These are phyloP conservation scores for Planococcus citri DNA, from an alignment of 1,140 invertebrate genomes.

Conservation along the genomic window DNA sequence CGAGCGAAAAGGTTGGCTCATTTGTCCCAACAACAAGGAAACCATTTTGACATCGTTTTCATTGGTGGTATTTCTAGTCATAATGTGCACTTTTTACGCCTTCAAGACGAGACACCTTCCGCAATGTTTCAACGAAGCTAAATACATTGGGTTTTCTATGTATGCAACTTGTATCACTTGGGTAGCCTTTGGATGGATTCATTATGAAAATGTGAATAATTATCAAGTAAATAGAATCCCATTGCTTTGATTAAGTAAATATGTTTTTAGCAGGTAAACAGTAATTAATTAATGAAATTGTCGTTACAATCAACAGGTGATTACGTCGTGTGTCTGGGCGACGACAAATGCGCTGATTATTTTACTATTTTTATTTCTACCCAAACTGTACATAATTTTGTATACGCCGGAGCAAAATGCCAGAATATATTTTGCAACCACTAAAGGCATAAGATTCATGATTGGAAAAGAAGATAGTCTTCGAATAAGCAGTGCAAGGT, in stretches of 20 bases:
- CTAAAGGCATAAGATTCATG: slow-evolving; percentile 64
- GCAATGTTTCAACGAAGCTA: slow-evolving; percentile 78
- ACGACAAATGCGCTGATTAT: background rate
- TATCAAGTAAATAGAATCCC: too few relatives aligned
- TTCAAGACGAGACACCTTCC: slow-evolving; percentile 75
- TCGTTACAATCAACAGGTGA: background rate
- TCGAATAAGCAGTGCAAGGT: too few relatives aligned
- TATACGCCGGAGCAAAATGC: slow-evolving; percentile 65
- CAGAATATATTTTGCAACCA: slow-evolving; percentile 60
- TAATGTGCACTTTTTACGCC: slow-evolving; percentile 70
- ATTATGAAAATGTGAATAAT: slow-evolving; percentile 61
- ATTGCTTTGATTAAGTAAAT: too few relatives aligned
- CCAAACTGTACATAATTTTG: slow-evolving; percentile 67
- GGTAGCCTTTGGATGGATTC: slow-evolving; percentile 77
- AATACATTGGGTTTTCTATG: slow-evolving; percentile 75
- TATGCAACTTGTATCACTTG: slow-evolving; percentile 81
- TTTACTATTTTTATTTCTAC: slow-evolving; percentile 60
- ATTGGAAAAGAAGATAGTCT: slow-evolving; percentile 39
- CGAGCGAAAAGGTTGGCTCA: background rate
- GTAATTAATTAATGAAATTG: too few relatives aligned
- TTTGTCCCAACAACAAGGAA: background rate
- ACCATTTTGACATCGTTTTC: slow-evolving; percentile 37
- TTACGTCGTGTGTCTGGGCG: background rate
- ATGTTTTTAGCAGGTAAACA: too few relatives aligned
- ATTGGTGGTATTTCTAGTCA: slow-evolving; percentile 65